Evolutionary conservation across 53 echinoderm and acorn worm genomes (phyloP), one percentile per base, ranked within the genome.

Genomic region (Arbacia lixula): DNA sequence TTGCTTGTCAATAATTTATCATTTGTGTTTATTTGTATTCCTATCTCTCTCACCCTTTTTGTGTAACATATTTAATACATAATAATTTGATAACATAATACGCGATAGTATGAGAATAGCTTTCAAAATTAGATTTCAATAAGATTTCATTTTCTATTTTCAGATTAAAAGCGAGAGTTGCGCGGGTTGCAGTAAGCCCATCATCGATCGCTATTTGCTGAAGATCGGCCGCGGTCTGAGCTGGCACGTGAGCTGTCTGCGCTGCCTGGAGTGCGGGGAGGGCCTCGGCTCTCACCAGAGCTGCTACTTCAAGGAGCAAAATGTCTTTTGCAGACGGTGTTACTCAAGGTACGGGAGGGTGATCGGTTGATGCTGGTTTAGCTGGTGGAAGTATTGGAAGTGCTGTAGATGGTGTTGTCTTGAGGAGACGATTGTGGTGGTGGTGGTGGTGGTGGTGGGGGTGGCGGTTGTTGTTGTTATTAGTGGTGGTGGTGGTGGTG

Each of bases 321-420:
- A 88, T 22, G 81, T 97, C 19, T 94, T 90, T 75, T 97, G 98
- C 68, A 84, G 94, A 66, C 60, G 84, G 52, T 94, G 94, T 33
- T 97, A 97, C 56, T 72, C 85, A 2, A 94, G 94, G 98, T 97
- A 86, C 68, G 90, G n/a, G n/a, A n/a, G n/a, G n/a, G n/a, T n/a
- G n/a, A n/a, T n/a, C n/a, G n/a, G n/a, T n/a, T n/a, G n/a, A n/a
- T n/a, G 43, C 40, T 17, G 20, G 36, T 31, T 5, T 76, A 25
- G 29, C n/a, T 25, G 56, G 34, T 36, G 76, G 19, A 16, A 53
- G 16, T 55, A 53, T 12, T 76, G 56, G 29, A 5, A 20, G 20
- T 51, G 31, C 4, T 53, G 53, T 8, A 17, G 11, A 17, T 50
- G 53, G 29, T 73, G 29, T 12, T 51, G 12, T 51, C 52, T 51